A percentile compares a stretch with the other conserved stretches of the same genome.
phyloP scores from a whole-genome alignment of 2,797 vertebrate genomes.

The Eleutherodactylus coqui region DNA sequence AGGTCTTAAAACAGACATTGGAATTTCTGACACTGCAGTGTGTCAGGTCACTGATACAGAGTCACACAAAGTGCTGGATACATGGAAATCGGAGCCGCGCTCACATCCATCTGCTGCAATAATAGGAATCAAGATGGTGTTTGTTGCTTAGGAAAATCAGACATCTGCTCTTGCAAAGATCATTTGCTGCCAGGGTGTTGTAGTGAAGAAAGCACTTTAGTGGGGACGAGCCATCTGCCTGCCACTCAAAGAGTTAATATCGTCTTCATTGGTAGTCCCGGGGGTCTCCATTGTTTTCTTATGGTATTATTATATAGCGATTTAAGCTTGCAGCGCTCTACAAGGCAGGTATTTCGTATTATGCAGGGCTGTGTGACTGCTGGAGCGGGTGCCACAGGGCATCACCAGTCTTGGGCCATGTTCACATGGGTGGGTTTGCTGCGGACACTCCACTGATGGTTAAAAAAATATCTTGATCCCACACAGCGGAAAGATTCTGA shows the following conservation, averaged over 20 bases:
- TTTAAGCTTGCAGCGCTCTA: too few relatives aligned
- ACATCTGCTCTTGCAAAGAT: slow-evolving; percentile 55
- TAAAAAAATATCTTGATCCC: too few relatives aligned
- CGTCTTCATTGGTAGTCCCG: neutral
- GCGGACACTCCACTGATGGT: too few relatives aligned
- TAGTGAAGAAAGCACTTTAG: neutral
- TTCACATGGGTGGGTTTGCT: too few relatives aligned
- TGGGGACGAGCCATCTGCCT: slow-evolving; percentile 17
- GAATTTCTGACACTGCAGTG: slow-evolving; percentile 57
- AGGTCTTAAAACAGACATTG: slow-evolving; percentile 53
- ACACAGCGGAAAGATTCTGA: too few relatives aligned
- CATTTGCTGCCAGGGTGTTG: slow-evolving; percentile 41
- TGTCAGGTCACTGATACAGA: slow-evolving; percentile 54
- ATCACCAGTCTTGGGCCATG: too few relatives aligned
- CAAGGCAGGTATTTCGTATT: too few relatives aligned
- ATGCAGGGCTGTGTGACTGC: too few relatives aligned
- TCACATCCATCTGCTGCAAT: slow-evolving; percentile 58
- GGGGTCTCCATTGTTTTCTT: neutral
- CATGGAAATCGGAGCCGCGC: slow-evolving; percentile 46
- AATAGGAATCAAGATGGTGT: slow-evolving; percentile 54
- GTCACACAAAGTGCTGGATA: slow-evolving; percentile 51
- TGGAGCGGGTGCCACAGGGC: too few relatives aligned
- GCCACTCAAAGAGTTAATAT: slow-evolving; percentile 19
- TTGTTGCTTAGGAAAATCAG: slow-evolving; percentile 38
- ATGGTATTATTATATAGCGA: neutral